A percentile compares a stretch with the other conserved stretches of the same genome.
These are phyloP conservation scores for Parotocinclus haroldoi DNA, from an alignment of 2,797 vertebrate genomes.

Conservation along the genomic window DNA sequence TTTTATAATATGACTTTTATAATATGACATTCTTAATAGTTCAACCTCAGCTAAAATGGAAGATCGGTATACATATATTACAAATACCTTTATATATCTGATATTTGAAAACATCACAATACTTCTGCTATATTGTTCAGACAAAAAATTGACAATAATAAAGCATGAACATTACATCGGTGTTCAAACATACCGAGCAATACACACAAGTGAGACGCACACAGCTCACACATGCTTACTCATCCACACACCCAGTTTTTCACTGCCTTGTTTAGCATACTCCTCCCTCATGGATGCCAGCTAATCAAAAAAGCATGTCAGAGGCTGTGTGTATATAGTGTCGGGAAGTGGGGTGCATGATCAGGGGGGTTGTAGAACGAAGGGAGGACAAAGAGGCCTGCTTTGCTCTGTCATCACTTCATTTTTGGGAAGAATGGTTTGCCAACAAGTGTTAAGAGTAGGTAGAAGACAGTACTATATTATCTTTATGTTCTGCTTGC, in stretches of 20 bases:
- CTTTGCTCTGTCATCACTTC: not conserved
- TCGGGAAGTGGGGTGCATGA: not conserved
- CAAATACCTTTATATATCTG: too few relatives aligned
- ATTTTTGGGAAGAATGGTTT: not conserved
- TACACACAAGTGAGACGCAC: conserved; percentile 22
- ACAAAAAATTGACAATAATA: not conserved
- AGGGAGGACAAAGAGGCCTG: not conserved
- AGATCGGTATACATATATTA: too few relatives aligned
- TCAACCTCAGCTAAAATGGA: too few relatives aligned
- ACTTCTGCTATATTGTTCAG: too few relatives aligned
- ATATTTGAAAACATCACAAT: too few relatives aligned
- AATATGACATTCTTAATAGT: too few relatives aligned
- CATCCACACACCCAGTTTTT: conserved; percentile 18
- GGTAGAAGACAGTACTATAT: not conserved
- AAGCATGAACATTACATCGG: conserved; percentile 17
- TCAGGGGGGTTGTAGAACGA: not conserved
- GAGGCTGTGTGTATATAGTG: conserved; percentile 1
- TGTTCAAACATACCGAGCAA: conserved; percentile 34
- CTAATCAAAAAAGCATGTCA: conserved; percentile 49
- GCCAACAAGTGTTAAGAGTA: too few relatives aligned
- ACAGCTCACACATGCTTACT: conserved; percentile 26
- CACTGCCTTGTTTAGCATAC: conserved; percentile 7
- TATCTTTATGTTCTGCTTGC: conserved; percentile 1
- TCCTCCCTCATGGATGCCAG: conserved; percentile 41
- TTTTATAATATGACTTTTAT: too few relatives aligned